Percentiles rank a stretch among this genome's conserved stretches.
Evolutionary conservation across 2,113 vertebrate genomes (phyloP).

Genomic region (Rana temporaria): DNA sequence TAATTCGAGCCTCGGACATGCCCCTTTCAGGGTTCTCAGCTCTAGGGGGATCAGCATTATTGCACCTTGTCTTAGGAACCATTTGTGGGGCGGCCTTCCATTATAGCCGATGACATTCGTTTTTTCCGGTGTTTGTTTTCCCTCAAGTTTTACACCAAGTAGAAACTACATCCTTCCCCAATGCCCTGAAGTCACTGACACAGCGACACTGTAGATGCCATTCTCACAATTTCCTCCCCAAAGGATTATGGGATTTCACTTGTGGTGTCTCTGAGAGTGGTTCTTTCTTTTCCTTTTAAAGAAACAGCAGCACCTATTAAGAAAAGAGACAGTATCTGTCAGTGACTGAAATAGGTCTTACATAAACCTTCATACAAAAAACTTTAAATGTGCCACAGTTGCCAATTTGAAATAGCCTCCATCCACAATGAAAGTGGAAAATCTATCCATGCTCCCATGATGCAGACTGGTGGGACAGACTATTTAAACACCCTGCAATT

Average conservation of each 20-base stretch:
- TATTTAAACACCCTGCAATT: too few species aligned
- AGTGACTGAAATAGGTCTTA: neutral
- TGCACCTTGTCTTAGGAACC: slow-evolving; percentile 52
- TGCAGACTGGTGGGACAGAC: too few species aligned
- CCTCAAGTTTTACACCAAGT: slow-evolving; percentile 29
- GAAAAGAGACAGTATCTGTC: slow-evolving; percentile 15
- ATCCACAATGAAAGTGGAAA: too few species aligned
- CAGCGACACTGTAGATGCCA: slow-evolving; percentile 74
- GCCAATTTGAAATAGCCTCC: too few species aligned
- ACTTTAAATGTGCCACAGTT: too few species aligned
- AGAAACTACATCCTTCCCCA: slow-evolving; percentile 64
- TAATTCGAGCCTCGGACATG: slow-evolving; percentile 15
- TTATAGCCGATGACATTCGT: slow-evolving; percentile 27
- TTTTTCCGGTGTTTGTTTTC: slow-evolving; percentile 35
- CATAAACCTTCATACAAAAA: too few species aligned
- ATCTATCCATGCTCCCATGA: too few species aligned
- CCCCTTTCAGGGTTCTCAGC: slow-evolving; percentile 5
- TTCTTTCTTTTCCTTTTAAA: slow-evolving; percentile 99
- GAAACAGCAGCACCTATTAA: slow-evolving; percentile 98
- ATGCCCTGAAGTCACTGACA: slow-evolving; percentile 65
- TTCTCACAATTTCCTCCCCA: slow-evolving; percentile 68
- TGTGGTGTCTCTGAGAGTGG: slow-evolving; percentile 89
- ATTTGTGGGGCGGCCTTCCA: slow-evolving; percentile 26
- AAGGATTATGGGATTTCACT: slow-evolving; percentile 83
- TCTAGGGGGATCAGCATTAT: slow-evolving; percentile 41